Evolutionary conservation across 2,113 vertebrate genomes (phyloP).

Genomic region (Rhynchopsitta pachyrhyncha): DNA sequence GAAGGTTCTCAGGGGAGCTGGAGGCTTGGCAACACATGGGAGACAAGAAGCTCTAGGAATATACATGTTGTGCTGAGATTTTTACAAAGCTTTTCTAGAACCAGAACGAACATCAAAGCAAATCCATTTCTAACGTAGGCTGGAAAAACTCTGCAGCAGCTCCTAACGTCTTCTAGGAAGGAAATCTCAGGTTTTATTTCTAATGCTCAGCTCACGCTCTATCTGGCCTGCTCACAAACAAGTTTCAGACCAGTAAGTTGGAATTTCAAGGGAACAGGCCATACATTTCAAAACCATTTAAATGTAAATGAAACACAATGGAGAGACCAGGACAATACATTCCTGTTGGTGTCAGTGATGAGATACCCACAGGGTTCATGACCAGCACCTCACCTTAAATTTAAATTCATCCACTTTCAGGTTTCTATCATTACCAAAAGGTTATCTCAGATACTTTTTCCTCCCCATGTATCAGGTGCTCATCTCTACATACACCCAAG

Average conservation of each 20-base stretch:
- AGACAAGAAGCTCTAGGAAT: not conserved
- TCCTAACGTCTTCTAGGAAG: not conserved
- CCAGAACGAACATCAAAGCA: not conserved
- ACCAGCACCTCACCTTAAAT: not conserved
- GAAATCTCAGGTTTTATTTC: not conserved
- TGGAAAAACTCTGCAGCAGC: not conserved
- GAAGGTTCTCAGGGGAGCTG: not conserved
- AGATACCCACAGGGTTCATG: not conserved
- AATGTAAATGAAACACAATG: not conserved
- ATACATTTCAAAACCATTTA: not conserved
- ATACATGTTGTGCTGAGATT: not conserved
- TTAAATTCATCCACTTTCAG: not conserved
- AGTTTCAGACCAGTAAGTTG: fast-evolving
- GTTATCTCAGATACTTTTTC: fast-evolving
- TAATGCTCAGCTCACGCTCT: not conserved
- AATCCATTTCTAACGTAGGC: not conserved
- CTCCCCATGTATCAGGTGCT: fast-evolving
- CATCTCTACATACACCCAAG: not conserved
- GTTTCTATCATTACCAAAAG: not conserved
- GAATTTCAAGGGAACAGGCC: not conserved
- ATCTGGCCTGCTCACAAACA: not conserved
- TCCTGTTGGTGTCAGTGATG: not conserved
- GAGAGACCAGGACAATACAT: not conserved
- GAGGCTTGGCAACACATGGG: not conserved
- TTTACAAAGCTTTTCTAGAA: not conserved